A percentile compares a stretch with the other conserved stretches of the same genome.
Evolutionary conservation across 2,888 invertebrate genomes (phyloP).

Genomic region (Melipona beecheii): DNA sequence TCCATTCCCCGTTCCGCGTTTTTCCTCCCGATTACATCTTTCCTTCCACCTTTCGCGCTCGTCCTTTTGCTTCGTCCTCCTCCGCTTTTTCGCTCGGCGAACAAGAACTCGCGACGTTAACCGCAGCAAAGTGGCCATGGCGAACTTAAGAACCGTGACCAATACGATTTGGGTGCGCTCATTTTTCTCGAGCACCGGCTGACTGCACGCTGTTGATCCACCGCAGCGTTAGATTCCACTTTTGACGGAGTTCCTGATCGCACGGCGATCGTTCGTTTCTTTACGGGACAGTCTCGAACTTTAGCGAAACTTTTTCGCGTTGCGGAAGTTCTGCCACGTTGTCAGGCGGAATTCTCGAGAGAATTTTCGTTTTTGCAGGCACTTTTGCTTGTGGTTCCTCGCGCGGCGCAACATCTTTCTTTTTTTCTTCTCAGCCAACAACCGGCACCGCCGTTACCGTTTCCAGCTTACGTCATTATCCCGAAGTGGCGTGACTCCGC

Average conservation of each 20-base stretch:
- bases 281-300: conserved; percentile 3
- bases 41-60: not conserved
- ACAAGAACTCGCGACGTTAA: conserved; percentile 72
- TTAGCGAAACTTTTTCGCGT: not conserved
- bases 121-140: conserved; percentile 77
- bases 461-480: conserved; percentile 17
- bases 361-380: too few species aligned
- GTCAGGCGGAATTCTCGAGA: not conserved
- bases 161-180: conserved; percentile 74
- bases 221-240: conserved; percentile 7
- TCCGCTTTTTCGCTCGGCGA: conserved; percentile 24
- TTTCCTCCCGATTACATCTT: not conserved
- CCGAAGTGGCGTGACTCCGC: conserved; percentile 53
- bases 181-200: conserved; percentile 61
- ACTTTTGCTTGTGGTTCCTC: not conserved
- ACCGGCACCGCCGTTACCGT: not conserved
- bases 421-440: too few species aligned
- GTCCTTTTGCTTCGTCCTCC: not conserved
- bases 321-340: not conserved
- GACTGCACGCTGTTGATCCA: too few species aligned
- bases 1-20: not conserved
- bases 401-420: not conserved
- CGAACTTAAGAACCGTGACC: conserved; percentile 78
- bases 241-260: not conserved
- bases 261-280: not conserved